Percentiles rank a stretch among this genome's conserved stretches.
These are phyloP conservation scores for Hemicrepidius hirtus DNA, from an alignment of 2,888 invertebrate genomes.

Conservation along the genomic window DNA sequence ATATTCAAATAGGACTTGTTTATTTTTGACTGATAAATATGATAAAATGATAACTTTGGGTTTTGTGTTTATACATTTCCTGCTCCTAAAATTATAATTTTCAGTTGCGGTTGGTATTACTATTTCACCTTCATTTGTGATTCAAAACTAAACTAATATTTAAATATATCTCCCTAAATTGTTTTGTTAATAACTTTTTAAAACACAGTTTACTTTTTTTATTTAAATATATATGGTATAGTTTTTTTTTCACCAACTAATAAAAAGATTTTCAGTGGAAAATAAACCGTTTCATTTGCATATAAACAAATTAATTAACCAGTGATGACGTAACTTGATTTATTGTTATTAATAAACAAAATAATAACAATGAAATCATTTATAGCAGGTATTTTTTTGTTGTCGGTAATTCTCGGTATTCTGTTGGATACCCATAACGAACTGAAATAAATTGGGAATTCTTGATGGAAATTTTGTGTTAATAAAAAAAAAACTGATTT, in stretches of 20 bases:
- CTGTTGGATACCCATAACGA: too few relatives aligned
- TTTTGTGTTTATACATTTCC: slow-evolving; percentile 39
- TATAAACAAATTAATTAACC: slow-evolving; percentile 18
- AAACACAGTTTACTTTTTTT: too few relatives aligned
- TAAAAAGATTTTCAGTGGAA: slow-evolving; percentile 9
- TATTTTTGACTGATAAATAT: slow-evolving; percentile 39
- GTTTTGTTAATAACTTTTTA: too few relatives aligned
- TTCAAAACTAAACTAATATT: neutral
- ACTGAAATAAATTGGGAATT: too few relatives aligned
- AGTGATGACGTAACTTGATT: neutral
- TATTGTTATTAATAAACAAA: neutral
- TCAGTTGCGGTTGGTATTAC: neutral
- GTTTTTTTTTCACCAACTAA: neutral
- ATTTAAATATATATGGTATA: too few relatives aligned
- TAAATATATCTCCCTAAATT: too few relatives aligned
- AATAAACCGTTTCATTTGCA: slow-evolving; percentile 11
- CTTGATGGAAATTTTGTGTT: too few relatives aligned
- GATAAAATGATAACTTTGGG: slow-evolving; percentile 39
- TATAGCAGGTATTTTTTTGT: too few relatives aligned
- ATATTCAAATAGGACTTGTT: slow-evolving; percentile 37
- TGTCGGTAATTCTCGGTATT: too few relatives aligned
- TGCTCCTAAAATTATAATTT: slow-evolving; percentile 13
- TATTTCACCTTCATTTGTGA: neutral
- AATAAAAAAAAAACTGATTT: too few relatives aligned
- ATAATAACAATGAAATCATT: too few relatives aligned